These are phyloP conservation scores for Meliscaeva auricollis DNA, from an alignment of 2,888 invertebrate species.

Conservation along the genomic window DNA sequence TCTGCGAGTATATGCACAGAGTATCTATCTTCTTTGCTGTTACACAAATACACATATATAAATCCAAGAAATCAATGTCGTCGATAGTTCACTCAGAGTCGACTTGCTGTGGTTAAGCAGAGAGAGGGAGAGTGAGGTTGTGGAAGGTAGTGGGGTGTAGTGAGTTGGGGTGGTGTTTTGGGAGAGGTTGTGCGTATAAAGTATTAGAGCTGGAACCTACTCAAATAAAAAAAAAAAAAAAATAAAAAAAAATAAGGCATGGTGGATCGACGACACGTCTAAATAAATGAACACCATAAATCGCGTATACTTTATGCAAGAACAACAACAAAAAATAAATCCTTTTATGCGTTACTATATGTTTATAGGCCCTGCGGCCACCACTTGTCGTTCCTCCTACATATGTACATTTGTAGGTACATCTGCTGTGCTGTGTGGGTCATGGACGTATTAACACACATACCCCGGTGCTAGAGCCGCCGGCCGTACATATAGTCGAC, in stretches of 20 bases:
- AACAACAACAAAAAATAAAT: conserved; percentile 23
- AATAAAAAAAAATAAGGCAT: neutral
- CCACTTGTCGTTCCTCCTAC: conserved; percentile 43
- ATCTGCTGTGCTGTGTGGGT: conserved; percentile 71
- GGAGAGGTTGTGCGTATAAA: conserved; percentile 22
- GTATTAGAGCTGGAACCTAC: conserved; percentile 17
- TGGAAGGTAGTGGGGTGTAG: too few species aligned
- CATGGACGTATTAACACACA: conserved; percentile 66
- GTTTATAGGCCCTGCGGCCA: conserved; percentile 52
- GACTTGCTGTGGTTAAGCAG: neutral
- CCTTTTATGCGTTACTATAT: conserved; percentile 70
- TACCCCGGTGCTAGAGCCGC: conserved; percentile 13
- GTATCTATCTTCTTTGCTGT: conserved; percentile 20
- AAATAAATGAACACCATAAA: conserved; percentile 74
- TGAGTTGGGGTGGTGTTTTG: neutral
- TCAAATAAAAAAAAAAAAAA: conserved; percentile 43
- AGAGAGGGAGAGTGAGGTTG: neutral
- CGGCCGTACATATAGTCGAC: conserved; percentile 25
- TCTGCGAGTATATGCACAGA: neutral
- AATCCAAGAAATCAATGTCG: conserved; percentile 70
- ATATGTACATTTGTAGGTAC: too few species aligned
- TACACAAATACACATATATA: neutral
- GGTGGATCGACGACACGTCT: conserved; percentile 65
- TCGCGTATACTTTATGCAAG: conserved; percentile 69
- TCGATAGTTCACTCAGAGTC: conserved; percentile 48